Evolutionary conservation across 2,113 vertebrate species (phyloP).

Genomic region (Centrocercus urophasianus): DNA sequence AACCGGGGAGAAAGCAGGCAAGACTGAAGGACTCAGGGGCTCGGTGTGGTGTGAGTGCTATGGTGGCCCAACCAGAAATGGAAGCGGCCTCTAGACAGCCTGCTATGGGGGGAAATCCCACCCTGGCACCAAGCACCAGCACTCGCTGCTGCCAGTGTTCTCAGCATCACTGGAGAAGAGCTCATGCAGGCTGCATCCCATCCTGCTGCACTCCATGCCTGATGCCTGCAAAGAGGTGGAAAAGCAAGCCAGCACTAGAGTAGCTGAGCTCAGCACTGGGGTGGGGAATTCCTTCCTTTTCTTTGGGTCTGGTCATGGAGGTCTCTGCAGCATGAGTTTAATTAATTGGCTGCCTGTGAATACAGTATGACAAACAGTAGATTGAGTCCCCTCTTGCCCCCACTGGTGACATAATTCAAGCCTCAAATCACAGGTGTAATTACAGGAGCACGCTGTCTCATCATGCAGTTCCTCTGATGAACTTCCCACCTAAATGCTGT

Average conservation of each 20-base stretch:
- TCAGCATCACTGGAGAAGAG: background rate
- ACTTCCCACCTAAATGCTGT: rapidly evolving
- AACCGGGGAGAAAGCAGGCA: background rate
- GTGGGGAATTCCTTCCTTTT: background rate
- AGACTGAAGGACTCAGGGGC: background rate
- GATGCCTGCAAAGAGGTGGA: background rate
- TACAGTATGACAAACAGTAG: background rate
- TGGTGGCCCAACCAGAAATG: background rate
- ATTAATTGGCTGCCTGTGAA: background rate
- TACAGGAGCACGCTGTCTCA: background rate
- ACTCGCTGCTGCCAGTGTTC: background rate
- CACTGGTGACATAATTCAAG: background rate
- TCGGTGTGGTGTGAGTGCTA: background rate
- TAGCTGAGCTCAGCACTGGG: rapidly evolving
- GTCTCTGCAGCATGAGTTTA: background rate
- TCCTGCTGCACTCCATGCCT: background rate
- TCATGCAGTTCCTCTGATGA: background rate
- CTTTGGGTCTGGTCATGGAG: background rate
- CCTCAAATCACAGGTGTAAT: background rate
- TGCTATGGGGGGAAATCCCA: background rate
- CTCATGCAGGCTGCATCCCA: background rate
- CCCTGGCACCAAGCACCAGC: background rate
- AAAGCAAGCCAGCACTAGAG: background rate
- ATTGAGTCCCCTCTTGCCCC: background rate
- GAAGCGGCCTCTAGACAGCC: background rate